Evolutionary conservation across 2,797 vertebrate species (phyloP).

Genomic region (Tinamus major): DNA sequence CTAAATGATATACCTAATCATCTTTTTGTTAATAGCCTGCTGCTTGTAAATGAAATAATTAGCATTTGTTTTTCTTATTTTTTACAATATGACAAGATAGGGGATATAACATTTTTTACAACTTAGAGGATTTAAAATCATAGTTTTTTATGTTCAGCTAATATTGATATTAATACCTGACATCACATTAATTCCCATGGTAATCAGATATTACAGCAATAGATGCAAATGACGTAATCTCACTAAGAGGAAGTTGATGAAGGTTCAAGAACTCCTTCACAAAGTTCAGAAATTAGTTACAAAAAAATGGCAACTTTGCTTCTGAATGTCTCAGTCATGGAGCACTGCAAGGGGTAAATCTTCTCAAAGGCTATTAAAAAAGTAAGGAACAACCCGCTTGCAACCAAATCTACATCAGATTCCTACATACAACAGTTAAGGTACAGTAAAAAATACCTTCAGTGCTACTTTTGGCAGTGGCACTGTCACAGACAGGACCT

Average conservation of each 20-base stretch:
- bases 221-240: background rate
- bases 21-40: constrained; percentile 29
- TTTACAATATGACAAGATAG: constrained; percentile 12
- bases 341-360: background rate
- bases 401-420: background rate
- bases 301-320: background rate
- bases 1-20: constrained; percentile 21
- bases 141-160: background rate
- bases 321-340: background rate
- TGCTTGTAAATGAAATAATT: constrained; percentile 57
- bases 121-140: background rate
- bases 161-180: background rate
- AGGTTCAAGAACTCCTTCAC: background rate
- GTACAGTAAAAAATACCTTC: background rate
- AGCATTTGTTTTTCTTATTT: constrained; percentile 19
- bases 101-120: no score
- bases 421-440: background rate
- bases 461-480: background rate
- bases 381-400: background rate
- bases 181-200: background rate
- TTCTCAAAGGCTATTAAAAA: background rate
- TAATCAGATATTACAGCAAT: background rate
- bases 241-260: background rate
- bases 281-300: background rate
- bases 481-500: background rate